phyloP scores from a whole-genome alignment of 2,888 invertebrate species.

The Dascillus cervinus region DNA sequence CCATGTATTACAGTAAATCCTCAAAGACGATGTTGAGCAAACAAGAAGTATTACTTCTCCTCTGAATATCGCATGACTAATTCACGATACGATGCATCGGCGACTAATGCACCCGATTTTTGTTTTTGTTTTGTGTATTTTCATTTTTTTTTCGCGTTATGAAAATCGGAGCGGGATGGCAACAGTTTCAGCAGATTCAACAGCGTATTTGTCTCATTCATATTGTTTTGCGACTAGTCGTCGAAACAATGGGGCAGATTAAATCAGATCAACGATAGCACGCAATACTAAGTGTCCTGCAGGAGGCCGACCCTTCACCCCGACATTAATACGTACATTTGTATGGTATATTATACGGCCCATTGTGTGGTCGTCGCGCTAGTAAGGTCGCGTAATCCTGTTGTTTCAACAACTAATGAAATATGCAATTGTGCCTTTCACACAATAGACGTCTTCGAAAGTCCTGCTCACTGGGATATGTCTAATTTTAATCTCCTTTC shows the following conservation, averaged over 20 bases:
- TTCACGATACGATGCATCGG: too few relatives aligned
- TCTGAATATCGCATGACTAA: too few relatives aligned
- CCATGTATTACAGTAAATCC: constrained; percentile 28
- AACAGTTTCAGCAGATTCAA: constrained; percentile 14
- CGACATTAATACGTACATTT: constrained; percentile 32
- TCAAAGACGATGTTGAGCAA: constrained; percentile 25
- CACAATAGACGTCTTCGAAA: constrained; percentile 28
- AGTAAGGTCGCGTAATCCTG: constrained; percentile 31
- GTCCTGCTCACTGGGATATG: constrained; percentile 17
- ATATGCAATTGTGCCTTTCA: constrained; percentile 32
- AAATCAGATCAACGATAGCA: constrained; percentile 24
- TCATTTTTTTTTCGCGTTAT: too few relatives aligned
- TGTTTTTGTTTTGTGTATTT: too few relatives aligned
- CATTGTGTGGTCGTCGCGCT: constrained; percentile 29
- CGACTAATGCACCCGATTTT: too few relatives aligned
- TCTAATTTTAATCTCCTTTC: constrained; percentile 27
- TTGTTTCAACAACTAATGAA: constrained; percentile 31
- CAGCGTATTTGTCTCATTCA: constrained; percentile 11
- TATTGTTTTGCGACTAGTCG: background rate
- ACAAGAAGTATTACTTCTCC: too few relatives aligned
- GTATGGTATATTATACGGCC: constrained; percentile 30
- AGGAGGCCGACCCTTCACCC: constrained; percentile 21
- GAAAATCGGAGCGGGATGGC: too few relatives aligned
- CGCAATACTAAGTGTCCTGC: constrained; percentile 23
- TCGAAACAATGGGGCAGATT: constrained; percentile 23